Conservation (phyloP, 2,888 invertebrate species). For the Megastigmus dorsalis region DNA sequence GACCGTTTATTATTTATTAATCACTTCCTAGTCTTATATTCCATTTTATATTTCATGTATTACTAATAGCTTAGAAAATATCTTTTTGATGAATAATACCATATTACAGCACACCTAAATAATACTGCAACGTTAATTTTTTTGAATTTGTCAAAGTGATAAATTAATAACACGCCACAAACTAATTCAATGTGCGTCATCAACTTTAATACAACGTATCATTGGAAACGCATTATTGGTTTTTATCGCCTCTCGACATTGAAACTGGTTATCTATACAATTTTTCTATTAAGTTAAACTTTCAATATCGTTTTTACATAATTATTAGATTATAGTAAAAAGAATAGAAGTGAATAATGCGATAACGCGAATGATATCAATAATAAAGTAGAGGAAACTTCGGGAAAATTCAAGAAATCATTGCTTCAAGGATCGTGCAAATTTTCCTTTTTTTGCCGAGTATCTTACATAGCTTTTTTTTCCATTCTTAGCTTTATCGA, state of each 20-base stretch:
- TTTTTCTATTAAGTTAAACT: constrained; percentile 30
- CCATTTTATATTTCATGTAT: too few relatives aligned
- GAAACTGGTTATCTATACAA: constrained; percentile 41
- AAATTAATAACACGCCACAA: constrained; percentile 27
- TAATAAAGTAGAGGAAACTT: constrained; percentile 21
- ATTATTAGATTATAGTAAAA: constrained; percentile 29
- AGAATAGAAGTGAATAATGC: not conserved
- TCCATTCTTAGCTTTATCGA: constrained; percentile 1
- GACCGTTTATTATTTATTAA: constrained; percentile 58
- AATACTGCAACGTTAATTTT: too few relatives aligned
- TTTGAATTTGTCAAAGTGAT: not conserved
- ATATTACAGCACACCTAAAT: too few relatives aligned
- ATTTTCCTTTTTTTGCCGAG: not conserved
- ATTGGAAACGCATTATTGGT: constrained; percentile 40
- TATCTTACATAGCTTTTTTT: constrained; percentile 1
- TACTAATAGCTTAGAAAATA: too few relatives aligned
- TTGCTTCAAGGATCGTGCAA: constrained; percentile 17
- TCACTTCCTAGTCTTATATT: constrained; percentile 56
- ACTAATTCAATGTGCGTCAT: constrained; percentile 14
- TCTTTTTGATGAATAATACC: too few relatives aligned
- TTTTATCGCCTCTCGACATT: constrained; percentile 39
- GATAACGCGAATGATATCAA: constrained; percentile 25
- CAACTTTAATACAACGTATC: constrained; percentile 9
- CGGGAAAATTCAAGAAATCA: constrained; percentile 13
- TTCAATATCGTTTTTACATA: constrained; percentile 47